Percentiles rank a stretch among this genome's conserved stretches.
Evolutionary conservation across 2,113 vertebrate genomes (phyloP).

Genomic region (Nycticorax nycticorax): DNA sequence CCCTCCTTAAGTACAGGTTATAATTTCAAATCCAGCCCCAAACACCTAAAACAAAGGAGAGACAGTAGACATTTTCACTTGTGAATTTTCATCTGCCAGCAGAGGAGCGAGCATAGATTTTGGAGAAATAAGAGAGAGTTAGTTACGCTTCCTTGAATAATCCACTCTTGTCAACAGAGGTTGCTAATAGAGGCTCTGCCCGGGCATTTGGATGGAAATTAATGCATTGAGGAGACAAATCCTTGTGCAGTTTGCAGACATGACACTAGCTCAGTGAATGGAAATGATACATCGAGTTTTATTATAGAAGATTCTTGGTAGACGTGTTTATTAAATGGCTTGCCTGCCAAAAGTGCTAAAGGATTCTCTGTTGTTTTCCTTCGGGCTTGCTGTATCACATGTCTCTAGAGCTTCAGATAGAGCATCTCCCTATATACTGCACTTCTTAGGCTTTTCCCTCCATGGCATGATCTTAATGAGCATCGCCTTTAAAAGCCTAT

Average conservation of each 20-base stretch:
- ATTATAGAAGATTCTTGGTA: neutral
- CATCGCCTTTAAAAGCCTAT: neutral
- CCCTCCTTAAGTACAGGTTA: neutral
- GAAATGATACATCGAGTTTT: conserved; percentile 13
- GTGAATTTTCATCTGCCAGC: neutral
- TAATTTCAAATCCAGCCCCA: neutral
- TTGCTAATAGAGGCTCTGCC: conserved; percentile 21
- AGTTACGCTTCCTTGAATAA: conserved; percentile 42
- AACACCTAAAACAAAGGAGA: neutral
- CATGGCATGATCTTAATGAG: neutral
- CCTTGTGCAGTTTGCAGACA: neutral
- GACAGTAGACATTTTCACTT: neutral
- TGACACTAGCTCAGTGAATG: neutral
- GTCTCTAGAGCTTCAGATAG: neutral
- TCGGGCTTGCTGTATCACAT: neutral
- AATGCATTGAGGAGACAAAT: conserved; percentile 29
- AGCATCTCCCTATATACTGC: neutral
- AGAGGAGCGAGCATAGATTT: neutral
- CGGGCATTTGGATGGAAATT: conserved; percentile 43
- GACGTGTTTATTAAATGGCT: neutral
- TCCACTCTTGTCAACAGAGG: conserved; percentile 32
- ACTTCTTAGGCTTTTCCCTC: neutral
- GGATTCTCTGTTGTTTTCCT: neutral
- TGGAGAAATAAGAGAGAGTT: conserved; percentile 34
- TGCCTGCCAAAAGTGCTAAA: neutral